Percentiles rank a stretch among this genome's conserved stretches.
These are phyloP conservation scores for Corythornis cristatus DNA, from an alignment of 2,113 vertebrate genomes.

Conservation along the genomic window DNA sequence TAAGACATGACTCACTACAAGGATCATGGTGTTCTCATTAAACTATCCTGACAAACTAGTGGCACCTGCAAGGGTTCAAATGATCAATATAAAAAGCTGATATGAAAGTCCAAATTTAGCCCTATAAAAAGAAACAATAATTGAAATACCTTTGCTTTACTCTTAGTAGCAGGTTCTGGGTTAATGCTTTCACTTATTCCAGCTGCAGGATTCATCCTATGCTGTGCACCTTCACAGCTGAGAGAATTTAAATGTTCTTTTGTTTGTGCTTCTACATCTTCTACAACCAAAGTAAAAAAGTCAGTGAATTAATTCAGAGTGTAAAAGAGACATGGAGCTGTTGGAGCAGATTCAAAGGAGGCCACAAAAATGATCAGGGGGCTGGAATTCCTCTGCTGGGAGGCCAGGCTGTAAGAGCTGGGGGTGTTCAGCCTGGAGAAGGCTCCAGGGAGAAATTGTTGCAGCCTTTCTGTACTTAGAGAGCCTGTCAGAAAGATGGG, in stretches of 20 bases:
- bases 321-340: background rate
- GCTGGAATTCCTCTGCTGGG: background rate
- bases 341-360: background rate
- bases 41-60: background rate
- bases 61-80: background rate
- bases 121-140: background rate
- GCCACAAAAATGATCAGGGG: background rate
- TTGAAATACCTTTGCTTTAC: slow-evolving; percentile 52
- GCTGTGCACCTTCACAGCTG: slow-evolving; percentile 48
- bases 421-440: background rate
- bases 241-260: slow-evolving; percentile 51
- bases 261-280: slow-evolving; percentile 75
- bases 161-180: background rate
- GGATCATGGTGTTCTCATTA: background rate
- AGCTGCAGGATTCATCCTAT: slow-evolving; percentile 2
- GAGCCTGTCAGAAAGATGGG: background rate
- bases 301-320: background rate
- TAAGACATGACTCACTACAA: background rate
- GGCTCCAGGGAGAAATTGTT: background rate
- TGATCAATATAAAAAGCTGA: background rate
- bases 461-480: background rate
- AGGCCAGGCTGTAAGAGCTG: background rate
- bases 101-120: background rate
- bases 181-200: slow-evolving; percentile 27
- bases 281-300: slow-evolving; percentile 55